Base-by-base conservation (phyloP, 1,140 invertebrate genomes). In the Drosophila pandora region DNA sequence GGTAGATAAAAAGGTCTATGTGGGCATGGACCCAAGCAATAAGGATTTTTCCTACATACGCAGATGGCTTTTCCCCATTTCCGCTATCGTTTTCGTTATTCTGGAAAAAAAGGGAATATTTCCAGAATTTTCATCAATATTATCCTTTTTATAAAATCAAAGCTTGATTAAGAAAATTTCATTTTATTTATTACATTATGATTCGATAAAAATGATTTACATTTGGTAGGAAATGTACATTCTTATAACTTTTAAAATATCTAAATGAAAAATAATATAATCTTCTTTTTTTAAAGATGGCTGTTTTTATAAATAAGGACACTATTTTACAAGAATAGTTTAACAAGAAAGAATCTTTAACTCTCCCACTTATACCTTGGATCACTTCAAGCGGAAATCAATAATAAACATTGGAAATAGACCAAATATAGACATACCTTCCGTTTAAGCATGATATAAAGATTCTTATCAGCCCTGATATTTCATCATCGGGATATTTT, bases 21-120 rank as follows among this genome's bases (percentile, higher is more conserved):
- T 21, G 54, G 37, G 53, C 30, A 53, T 73, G 25, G 34, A 37
- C 30, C 23, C 1, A 45, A 41, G 37, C 28, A 28, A 25, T 47
- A 48, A 50, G 65, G 21, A 67, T 57, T 79, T 57, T 79, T 32
- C 49, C 57, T 69, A 39, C 21, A 37, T 45, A 56, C 56, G 63
- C 58, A 56, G 47, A 52, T 58, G 70, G 49, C 49, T 17, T 53
- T 74, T 75, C 10, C 30, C 47, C 37, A 52, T 70, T 60, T 71
- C 25, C 37, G 47, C 8, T 30, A 13, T 5, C 41, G 13, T 49
- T 32, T 22, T 41, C 30, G 23, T 22, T 6, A 3, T 22, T 48
- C n/a, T 13, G 6, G 12, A 23, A 7, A 34, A 13, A 45, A 9
- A 2, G 21, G 32, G 21, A 32, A 49, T 22, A 49, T 32, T 50